These are phyloP conservation scores for Microctenopoma stevenorrisi DNA, from an alignment of 2,797 vertebrate species.

Conservation along the genomic window DNA sequence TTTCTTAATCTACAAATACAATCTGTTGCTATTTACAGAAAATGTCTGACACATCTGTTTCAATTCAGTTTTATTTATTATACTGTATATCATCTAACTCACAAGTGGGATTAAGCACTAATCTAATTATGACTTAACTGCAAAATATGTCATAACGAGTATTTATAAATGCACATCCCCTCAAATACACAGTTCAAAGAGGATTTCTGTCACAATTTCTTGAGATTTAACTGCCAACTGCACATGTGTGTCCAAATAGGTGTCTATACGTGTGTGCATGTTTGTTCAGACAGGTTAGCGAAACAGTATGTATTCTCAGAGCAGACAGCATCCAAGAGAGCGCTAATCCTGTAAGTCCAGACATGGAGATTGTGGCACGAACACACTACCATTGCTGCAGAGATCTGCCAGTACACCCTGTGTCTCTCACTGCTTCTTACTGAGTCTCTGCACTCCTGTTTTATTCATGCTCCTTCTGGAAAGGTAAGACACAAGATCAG, in stretches of 20 bases:
- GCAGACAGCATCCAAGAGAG: conserved; percentile 52
- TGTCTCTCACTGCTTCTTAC: conserved; percentile 52
- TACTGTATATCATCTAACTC: background rate
- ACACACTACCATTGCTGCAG: conserved; percentile 61
- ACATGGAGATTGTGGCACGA: conserved; percentile 65
- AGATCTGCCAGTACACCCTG: conserved; percentile 46
- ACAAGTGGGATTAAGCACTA: background rate
- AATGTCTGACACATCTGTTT: background rate
- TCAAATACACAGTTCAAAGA: background rate
- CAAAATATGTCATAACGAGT: background rate
- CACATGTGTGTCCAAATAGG: background rate
- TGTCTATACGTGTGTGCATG: conserved; percentile 16
- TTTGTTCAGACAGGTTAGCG: conserved; percentile 48
- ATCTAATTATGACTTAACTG: background rate
- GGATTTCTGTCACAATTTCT: background rate
- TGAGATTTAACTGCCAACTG: background rate
- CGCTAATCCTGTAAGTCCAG: conserved; percentile 71
- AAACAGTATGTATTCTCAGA: conserved; percentile 45
- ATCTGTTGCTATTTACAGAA: conserved; percentile 18
- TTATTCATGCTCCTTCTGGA: conserved; percentile 78
- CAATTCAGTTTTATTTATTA: background rate
- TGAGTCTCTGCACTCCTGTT: conserved; percentile 68
- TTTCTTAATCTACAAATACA: conserved; percentile 5
- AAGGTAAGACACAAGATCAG: conserved; percentile 59
- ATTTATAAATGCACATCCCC: background rate